Evolutionary conservation across 2,888 invertebrate species (phyloP).

Genomic region (Tenthredo livida): DNA sequence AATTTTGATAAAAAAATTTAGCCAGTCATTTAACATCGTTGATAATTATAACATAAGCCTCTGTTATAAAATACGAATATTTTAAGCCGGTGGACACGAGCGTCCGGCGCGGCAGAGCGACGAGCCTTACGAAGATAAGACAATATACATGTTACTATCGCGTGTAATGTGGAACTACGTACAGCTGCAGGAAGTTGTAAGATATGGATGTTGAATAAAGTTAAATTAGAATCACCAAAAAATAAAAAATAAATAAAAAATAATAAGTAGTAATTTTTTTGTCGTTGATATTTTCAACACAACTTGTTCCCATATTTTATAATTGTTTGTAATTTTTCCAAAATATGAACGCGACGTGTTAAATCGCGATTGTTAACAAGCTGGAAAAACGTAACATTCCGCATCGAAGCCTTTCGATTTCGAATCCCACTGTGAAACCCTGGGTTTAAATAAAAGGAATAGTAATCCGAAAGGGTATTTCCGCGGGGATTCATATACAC

Average conservation of each 20-base stretch:
- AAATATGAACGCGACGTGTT: not conserved
- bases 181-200: not conserved
- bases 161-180: not conserved
- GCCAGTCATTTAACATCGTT: not conserved
- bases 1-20: not conserved
- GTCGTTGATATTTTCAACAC: too few relatives aligned
- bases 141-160: not conserved
- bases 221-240: not conserved
- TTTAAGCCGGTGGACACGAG: not conserved
- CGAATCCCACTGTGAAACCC: not conserved
- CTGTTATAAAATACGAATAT: not conserved
- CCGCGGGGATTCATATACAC: not conserved
- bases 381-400: conserved; percentile 4
- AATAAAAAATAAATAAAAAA: not conserved
- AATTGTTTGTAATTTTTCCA: too few relatives aligned
- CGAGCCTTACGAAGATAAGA: conserved; percentile 16
- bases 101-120: not conserved
- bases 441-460: not conserved
- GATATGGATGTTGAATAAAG: not conserved
- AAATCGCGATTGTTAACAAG: not conserved
- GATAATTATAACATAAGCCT: not conserved
- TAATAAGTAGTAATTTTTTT: too few relatives aligned
- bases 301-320: too few relatives aligned
- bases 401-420: not conserved
- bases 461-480: conserved; percentile 6